Conservation (phyloP, 1,140 invertebrate genomes). For the Heliconius himera region DNA sequence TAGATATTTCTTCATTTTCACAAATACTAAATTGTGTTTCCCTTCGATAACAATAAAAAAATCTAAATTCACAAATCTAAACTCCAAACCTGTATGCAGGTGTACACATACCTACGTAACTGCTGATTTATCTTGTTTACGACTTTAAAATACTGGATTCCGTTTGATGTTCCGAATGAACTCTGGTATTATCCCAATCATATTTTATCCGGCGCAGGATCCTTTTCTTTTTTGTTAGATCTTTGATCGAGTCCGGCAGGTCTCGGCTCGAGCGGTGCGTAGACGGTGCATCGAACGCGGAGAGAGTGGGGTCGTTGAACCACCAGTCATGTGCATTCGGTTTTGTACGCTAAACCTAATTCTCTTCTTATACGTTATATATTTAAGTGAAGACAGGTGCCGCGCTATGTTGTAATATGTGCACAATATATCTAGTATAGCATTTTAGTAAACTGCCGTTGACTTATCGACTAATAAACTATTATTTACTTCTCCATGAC, state of each 20-base stretch:
- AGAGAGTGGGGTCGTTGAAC: slow-evolving; percentile 75
- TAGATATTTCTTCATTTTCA: no score
- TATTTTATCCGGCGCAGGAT: slow-evolving; percentile 22
- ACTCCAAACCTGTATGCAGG: not conserved
- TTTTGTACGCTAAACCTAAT: slow-evolving; percentile 57
- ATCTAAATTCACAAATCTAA: not conserved
- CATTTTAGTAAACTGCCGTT: not conserved
- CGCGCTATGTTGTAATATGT: slow-evolving; percentile 31
- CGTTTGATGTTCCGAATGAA: slow-evolving; percentile 13
- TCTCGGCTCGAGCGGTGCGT: slow-evolving; percentile 53
- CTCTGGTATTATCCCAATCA: slow-evolving; percentile 16
- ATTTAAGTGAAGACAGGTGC: slow-evolving; percentile 39
- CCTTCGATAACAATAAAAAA: no score
- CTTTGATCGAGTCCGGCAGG: slow-evolving; percentile 55
- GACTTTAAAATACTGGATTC: slow-evolving; percentile 20
- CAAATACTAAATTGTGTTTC: no score
- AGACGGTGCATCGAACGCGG: slow-evolving; percentile 77
- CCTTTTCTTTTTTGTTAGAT: slow-evolving; percentile 43
- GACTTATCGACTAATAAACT: not conserved
- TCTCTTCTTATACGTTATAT: slow-evolving; percentile 43
- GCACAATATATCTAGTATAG: not conserved
- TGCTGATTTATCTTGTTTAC: slow-evolving; percentile 19
- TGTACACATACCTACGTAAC: not conserved
- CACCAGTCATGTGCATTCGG: slow-evolving; percentile 71
- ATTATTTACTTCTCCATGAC: not conserved